phyloP scores from a whole-genome alignment of 2,888 invertebrate genomes.

The Archaeoteleia sp. region DNA sequence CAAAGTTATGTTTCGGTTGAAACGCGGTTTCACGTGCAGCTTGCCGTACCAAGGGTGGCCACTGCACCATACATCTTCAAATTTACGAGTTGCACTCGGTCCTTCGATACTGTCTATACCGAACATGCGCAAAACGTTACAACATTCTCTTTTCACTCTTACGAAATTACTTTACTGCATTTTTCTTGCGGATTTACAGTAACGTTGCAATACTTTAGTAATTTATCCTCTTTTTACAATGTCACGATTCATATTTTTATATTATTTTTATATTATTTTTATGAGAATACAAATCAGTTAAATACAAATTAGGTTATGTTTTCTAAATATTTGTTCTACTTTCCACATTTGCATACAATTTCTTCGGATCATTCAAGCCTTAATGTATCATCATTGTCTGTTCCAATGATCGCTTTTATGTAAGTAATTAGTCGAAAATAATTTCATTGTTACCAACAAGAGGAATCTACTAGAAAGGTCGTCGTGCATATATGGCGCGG shows the following conservation, averaged over 20 bases:
- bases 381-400: neutral
- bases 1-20: conserved; percentile 36
- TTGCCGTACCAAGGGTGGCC: conserved; percentile 10
- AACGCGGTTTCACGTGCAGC: conserved; percentile 16
- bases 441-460: conserved; percentile 20
- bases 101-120: conserved; percentile 11
- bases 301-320: too few species aligned
- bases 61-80: conserved; percentile 23
- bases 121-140: conserved; percentile 10
- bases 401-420: conserved; percentile 11
- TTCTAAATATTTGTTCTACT: conserved; percentile 9
- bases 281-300: neutral
- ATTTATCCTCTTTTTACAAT: too few species aligned
- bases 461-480: conserved; percentile 16
- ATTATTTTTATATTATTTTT: neutral
- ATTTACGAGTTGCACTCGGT: conserved; percentile 25
- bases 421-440: conserved; percentile 33
- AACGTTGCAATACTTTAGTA: too few species aligned
- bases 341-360: conserved; percentile 15
- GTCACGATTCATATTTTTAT: too few species aligned
- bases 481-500: neutral
- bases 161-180: too few species aligned
- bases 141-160: too few species aligned
- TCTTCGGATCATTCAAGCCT: conserved; percentile 1
- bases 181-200: too few species aligned